Evolutionary conservation across 1,140 invertebrate species (phyloP).

Genomic region (Vanessa atalanta): DNA sequence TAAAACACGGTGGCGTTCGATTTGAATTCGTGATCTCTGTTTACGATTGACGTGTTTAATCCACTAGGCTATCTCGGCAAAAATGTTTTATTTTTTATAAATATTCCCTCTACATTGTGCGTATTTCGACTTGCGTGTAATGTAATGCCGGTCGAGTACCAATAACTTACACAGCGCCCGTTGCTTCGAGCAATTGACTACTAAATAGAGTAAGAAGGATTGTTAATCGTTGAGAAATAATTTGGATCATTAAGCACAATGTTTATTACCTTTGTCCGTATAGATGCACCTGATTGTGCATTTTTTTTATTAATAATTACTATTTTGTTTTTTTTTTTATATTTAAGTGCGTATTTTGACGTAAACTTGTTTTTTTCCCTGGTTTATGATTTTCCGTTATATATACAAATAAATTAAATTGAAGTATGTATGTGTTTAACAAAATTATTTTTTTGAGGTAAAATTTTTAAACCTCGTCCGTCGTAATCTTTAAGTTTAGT

Average conservation of each 20-base stretch:
- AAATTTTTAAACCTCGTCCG: not conserved
- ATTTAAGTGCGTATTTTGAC: not conserved
- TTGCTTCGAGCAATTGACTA: not conserved
- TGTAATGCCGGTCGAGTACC: conserved; percentile 11
- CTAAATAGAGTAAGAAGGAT: conserved; percentile 16
- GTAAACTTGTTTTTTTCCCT: not conserved
- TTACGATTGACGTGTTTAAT: too few relatives aligned
- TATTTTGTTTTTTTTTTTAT: not conserved
- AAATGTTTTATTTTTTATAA: not conserved
- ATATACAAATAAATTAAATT: too few relatives aligned
- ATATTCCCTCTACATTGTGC: not conserved
- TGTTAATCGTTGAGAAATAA: conserved; percentile 18
- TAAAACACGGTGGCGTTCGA: too few relatives aligned
- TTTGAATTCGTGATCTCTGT: too few relatives aligned
- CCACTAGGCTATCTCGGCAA: too few relatives aligned
- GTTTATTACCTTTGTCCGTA: conserved; percentile 1
- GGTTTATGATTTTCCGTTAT: too few relatives aligned
- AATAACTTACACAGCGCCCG: conserved; percentile 8
- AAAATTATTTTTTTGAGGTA: too few relatives aligned
- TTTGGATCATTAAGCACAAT: conserved; percentile 15
- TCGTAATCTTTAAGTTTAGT: too few relatives aligned
- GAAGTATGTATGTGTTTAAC: too few relatives aligned
- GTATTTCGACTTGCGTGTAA: conserved; percentile 8
- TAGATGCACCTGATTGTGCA: not conserved
- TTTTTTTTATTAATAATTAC: not conserved